Evolutionary conservation across 2,113 vertebrate species (phyloP), one percentile per base, ranked within the genome.

Genomic region (Deroptyus accipitrinus): DNA sequence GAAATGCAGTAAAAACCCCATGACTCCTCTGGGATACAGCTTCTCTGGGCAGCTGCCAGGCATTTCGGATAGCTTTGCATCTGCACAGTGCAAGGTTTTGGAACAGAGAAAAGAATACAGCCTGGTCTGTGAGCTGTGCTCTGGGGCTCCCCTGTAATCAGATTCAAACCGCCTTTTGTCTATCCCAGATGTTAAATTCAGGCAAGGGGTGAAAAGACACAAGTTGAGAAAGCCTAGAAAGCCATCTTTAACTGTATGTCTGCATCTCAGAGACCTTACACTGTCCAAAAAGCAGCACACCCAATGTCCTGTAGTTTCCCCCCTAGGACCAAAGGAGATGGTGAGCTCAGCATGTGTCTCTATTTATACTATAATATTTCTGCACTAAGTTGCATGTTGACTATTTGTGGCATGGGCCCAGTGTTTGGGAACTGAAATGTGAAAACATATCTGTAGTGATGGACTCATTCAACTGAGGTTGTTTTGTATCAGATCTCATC

Each of bases 311-410:
- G 66, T 11, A 73, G 46, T 27, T 22, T 88, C n/a, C 28, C n/a
- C 24, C 41, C 41, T 67, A 68, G 48, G 27, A 68, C 9, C 39
- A 61, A n/a, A 61, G 49, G 59, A 61, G 44, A 31, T 7, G 6
- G n/a, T 19, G n/a, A 61, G 68, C 22, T 77, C 77, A 54, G 18
- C 4, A 24, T 0, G 2, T 2, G 3, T 2, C 11, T 9, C 2
- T 35, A 24, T 31, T 70, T n/a, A n/a, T 19, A 48, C 28, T 31
- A 4, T 5, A 72, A 23, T 28, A 83, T 70, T 90, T 79, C 67
- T 92, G n/a, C 42, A 23, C 48, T 39, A 23, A 75, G 39, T 31
- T 61, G 7, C 49, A 3, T 20, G 10, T 17, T 63, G 59, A 11
- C 22, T 82, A 3, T 57, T 62, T 75, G 83, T 74, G 54, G 72